Conservation (phyloP, 2,113 vertebrate genomes). For the Neolamprologus tretocephalus region DNA sequence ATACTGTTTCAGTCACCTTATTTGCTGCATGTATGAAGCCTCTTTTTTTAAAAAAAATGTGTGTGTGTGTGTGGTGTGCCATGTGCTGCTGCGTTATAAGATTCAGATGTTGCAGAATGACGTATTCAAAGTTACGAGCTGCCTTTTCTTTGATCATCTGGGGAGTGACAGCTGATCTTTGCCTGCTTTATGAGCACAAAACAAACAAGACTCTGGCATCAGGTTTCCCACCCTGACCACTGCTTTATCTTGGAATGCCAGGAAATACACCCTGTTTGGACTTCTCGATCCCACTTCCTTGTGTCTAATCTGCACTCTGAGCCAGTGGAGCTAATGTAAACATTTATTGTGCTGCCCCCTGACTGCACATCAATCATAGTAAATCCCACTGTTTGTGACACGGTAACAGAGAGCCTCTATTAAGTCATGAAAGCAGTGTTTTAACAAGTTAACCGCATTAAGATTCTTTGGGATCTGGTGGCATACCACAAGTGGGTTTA, state of each 20-base stretch:
- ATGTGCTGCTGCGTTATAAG: conserved; percentile 18
- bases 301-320: conserved; percentile 35
- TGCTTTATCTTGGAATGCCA: conserved; percentile 55
- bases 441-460: conserved; percentile 58
- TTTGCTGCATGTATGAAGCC: background rate
- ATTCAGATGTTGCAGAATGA: conserved; percentile 55
- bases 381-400: conserved; percentile 2
- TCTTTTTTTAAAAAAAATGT: background rate
- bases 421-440: conserved; percentile 37
- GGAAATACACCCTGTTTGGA: conserved; percentile 55
- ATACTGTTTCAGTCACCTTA: background rate
- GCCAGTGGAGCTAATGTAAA: conserved; percentile 54
- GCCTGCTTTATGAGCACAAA: background rate
- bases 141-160: conserved; percentile 48
- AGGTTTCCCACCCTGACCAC: conserved; percentile 47
- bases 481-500: conserved; percentile 22
- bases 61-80: background rate
- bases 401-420: conserved; percentile 19
- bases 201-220: conserved; percentile 35
- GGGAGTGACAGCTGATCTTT: conserved; percentile 30
- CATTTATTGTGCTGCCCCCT: conserved; percentile 47
- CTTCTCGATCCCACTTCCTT: conserved; percentile 52
- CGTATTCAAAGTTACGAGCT: background rate
- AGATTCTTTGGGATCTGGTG: conserved; percentile 42
- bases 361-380: conserved; percentile 47